These are phyloP conservation scores for Cossypha polioptera DNA, from an alignment of 2,797 vertebrate genomes.

Conservation along the genomic window DNA sequence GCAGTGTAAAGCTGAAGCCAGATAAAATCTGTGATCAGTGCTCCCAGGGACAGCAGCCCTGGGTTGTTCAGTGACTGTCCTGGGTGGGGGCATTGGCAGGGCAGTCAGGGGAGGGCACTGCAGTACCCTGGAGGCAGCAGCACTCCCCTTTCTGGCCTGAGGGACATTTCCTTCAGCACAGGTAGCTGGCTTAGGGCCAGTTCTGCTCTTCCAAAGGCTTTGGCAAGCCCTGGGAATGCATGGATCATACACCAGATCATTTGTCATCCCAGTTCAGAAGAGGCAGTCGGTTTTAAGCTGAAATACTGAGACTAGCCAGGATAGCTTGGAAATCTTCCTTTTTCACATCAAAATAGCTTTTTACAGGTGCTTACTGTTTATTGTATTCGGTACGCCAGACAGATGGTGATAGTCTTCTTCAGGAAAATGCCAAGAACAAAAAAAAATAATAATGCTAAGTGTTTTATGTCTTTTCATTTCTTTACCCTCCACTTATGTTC, in stretches of 20 bases:
- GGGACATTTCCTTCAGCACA: accelerated
- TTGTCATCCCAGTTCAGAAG: neutral
- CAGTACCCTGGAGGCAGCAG: neutral
- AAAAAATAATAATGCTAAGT: neutral
- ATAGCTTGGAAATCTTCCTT: neutral
- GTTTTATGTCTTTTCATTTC: slow-evolving; percentile 34
- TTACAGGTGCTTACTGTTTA: slow-evolving; percentile 34
- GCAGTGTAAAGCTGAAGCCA: neutral
- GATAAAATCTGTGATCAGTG: neutral
- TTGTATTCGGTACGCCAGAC: neutral
- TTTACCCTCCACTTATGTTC: neutral
- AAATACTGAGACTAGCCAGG: neutral
- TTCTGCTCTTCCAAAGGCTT: neutral
- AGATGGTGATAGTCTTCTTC: slow-evolving; percentile 29
- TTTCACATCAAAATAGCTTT: neutral
- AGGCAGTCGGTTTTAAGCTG: neutral
- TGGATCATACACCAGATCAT: neutral
- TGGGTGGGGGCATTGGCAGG: neutral
- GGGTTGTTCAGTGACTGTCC: neutral
- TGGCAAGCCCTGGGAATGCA: neutral
- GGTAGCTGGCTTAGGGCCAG: neutral
- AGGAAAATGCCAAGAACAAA: slow-evolving; percentile 18
- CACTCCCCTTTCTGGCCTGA: accelerated
- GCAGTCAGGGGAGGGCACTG: neutral
- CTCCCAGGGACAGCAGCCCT: neutral